These are phyloP conservation scores for Amaurobius ferox DNA, from an alignment of 2,888 invertebrate species.

Conservation along the genomic window DNA sequence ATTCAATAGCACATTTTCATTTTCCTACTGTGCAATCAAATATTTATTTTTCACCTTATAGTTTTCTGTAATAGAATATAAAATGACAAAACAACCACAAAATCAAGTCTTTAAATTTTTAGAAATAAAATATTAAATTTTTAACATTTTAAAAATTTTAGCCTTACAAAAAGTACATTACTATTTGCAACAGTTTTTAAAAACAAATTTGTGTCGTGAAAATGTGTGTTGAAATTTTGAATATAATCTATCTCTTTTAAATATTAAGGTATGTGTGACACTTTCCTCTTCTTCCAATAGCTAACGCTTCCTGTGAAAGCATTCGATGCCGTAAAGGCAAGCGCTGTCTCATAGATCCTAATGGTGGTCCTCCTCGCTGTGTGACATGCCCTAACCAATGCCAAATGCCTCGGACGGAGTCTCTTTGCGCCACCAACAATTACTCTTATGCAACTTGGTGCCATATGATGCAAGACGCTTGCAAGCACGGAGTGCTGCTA, in stretches of 20 bases:
- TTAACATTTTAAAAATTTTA: too few relatives aligned
- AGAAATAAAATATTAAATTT: too few relatives aligned
- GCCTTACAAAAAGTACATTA: too few relatives aligned
- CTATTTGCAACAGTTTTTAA: too few relatives aligned
- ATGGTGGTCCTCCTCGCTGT: conserved; percentile 84
- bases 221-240: neutral
- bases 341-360: conserved; percentile 83
- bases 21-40: too few relatives aligned
- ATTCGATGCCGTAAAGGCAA: conserved; percentile 84
- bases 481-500: conserved; percentile 84
- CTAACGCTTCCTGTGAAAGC: conserved; percentile 82
- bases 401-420: conserved; percentile 73
- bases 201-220: neutral
- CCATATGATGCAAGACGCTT: conserved; percentile 87
- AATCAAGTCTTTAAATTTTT: too few relatives aligned
- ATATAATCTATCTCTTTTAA: neutral
- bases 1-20: too few relatives aligned
- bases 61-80: too few relatives aligned
- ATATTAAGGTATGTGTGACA: neutral
- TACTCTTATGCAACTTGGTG: conserved; percentile 87
- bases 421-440: conserved; percentile 85
- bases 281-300: conserved; percentile 23
- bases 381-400: conserved; percentile 81
- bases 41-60: too few relatives aligned
- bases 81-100: too few relatives aligned